Base-by-base conservation (phyloP, 2,888 invertebrate genomes). In the Scaptomyza parva region DNA sequence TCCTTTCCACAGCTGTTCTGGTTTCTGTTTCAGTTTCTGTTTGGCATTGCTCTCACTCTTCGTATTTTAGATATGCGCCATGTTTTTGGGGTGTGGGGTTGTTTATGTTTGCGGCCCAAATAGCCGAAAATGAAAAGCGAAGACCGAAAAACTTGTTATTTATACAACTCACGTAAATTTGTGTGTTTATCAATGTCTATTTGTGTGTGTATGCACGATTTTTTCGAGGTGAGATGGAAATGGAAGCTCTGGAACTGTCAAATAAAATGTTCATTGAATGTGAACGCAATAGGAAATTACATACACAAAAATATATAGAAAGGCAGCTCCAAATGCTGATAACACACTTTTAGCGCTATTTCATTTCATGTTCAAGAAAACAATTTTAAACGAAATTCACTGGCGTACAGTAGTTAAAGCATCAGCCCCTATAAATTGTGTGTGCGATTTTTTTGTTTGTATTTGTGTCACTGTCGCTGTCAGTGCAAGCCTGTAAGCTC, bases 1-100 rank as follows among this genome's bases (percentile, higher is more conserved):
- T 88, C 71, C 86, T 79, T 81, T 50, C 72, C 84, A 85, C 88
- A 88, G 87, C 88, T 88, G 87, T 87, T 88, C 86, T 72, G 73
- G 70, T 84, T 77, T 88, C 67, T 33, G 33, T n/a, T 33, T n/a
- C n/a, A 11, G 33, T 66, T 8, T 24, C 26, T 18, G 83, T 75
- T 70, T 62, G 71, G 63, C 68, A 63, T 81, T 35, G 66, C 65
- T 45, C 62, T 52, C 48, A 12, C 39, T 50, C 50, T 65, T 58
- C 55, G 48, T 14, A 18, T 51, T 50, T 61, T 45, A 39, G 47
- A 26, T 57, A 28, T 54, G 54, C 62, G 51, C 50, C 44, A 22
- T n/a, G n/a, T 48, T 47, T 63, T 9, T 39, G 37, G 62, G 81
- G 84, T 73, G 52, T 86, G 84, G 76, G 87, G 69, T 80, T 84